A percentile compares a stretch with the other conserved stretches of the same genome.
Conservation (phyloP, 2,113 vertebrate species). For the Ailuropoda melanoleuca region DNA sequence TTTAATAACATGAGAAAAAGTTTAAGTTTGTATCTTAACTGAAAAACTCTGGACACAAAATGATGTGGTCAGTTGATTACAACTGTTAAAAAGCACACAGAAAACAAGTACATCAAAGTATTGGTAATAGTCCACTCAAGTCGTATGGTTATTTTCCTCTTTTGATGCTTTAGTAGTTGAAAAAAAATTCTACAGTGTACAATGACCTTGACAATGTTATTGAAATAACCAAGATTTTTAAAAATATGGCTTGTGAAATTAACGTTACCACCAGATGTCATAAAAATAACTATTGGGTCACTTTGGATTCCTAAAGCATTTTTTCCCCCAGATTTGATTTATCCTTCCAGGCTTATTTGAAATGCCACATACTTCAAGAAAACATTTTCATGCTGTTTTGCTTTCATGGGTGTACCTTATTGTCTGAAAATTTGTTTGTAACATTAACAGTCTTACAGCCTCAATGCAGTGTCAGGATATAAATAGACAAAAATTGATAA, state of each 20-base stretch:
- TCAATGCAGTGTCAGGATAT: not conserved
- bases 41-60: not conserved
- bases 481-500: not conserved
- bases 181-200: not conserved
- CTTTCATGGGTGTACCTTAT: not conserved
- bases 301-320: conserved; percentile 24
- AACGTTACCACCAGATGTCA: not conserved
- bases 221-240: conserved; percentile 16
- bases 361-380: not conserved
- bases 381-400: not conserved
- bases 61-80: not conserved
- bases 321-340: not conserved
- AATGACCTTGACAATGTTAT: not conserved
- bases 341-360: conserved; percentile 3
- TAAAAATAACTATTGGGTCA: not conserved
- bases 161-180: not conserved
- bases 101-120: not conserved
- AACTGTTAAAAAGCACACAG: not conserved
- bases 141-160: not conserved
- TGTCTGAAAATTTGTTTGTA: not conserved
- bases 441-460: not conserved
- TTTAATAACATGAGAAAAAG: not conserved
- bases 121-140: not conserved
- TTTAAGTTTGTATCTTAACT: not conserved
- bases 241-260: conserved; percentile 12